Conservation (phyloP, 92 coral and sea anemone species). For the Phenganax stokvisi region DNA sequence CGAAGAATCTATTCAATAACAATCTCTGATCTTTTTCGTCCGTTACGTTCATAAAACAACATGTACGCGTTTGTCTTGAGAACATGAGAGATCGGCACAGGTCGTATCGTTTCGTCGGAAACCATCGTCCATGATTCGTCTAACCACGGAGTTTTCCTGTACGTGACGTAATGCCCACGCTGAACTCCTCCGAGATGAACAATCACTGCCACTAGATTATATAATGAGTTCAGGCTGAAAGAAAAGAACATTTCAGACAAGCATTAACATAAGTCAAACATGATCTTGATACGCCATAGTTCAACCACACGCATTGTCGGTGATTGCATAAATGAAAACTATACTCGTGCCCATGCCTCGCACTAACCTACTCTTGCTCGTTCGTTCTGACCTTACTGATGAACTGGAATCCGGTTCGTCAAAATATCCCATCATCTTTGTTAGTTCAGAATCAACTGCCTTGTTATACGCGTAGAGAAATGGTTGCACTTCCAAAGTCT, state of each 20-base stretch:
- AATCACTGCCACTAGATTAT: conserved; percentile 76
- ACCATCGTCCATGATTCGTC: conserved; percentile 62
- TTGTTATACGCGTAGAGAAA: conserved; percentile 62
- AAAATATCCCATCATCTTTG: neutral
- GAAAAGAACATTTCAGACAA: neutral
- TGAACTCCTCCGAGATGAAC: conserved; percentile 85
- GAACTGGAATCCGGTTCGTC: neutral
- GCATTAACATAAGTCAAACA: too few species aligned
- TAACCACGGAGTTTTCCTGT: conserved; percentile 57
- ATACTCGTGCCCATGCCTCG: too few species aligned
- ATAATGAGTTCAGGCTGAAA: conserved; percentile 38
- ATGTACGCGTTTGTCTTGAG: conserved; percentile 77
- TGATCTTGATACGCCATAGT: too few species aligned
- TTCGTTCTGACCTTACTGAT: neutral
- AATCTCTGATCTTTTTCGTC: too few species aligned
- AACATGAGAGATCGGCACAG: conserved; percentile 59
- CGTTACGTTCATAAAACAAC: conserved; percentile 72
- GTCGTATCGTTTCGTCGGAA: conserved; percentile 76
- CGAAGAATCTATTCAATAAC: too few species aligned
- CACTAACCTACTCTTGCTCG: neutral
- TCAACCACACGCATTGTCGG: too few species aligned
- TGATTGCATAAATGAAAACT: too few species aligned
- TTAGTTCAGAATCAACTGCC: neutral
- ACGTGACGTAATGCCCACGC: conserved; percentile 93
- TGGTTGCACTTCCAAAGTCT: conserved; percentile 66